Base-by-base conservation (phyloP, 2,113 vertebrate genomes). In the Paradoxurus hermaphroditus region DNA sequence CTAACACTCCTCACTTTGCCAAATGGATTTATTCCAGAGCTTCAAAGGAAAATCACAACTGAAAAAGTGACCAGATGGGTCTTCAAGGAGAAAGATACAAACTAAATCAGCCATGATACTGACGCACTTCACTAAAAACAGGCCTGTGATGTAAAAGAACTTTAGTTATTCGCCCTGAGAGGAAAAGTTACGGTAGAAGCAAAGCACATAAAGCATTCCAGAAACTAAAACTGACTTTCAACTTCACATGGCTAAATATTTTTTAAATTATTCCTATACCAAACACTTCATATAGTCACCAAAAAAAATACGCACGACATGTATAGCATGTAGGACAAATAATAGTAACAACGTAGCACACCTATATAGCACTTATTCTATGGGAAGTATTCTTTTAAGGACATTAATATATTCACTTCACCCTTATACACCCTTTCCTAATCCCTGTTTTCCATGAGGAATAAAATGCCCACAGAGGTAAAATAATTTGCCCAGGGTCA, bases 41-140 rank as follows among this genome's bases (percentile, higher is more conserved):
- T 81, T 96, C 82, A 82, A 86, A 92, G 90, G 92, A 97, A 97
- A 94, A 73, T 79, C 62, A 53, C 41, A 91, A 92, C 91, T 72
- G 65, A 95, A 94, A 92, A 94, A 93, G 46, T 96, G 96, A 86
- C 97, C 97, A 98, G 97, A 97, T 97, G 97, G 95, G 89, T 36
- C 95, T 97, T 92, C 91, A 81, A 97, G 90, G 92, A 92, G 85
- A 95, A 79, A 89, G 41, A 70, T 31, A 94, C 81, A 82, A 95
- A 83, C 39, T 56, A 51, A 90, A 53, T 90, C 83, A 53, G 59
- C 59, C 16, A 73, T 53, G 86, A 97, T 78, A 85, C 94, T 95
- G 95, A 91, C 36, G 72, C 19, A 51, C 79, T 87, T 90, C 3
- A 75, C 91, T 92, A 97, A 96, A 97, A 98, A 95, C 92, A 94